These are phyloP conservation scores for Tethea ocularis DNA, from an alignment of 2,888 invertebrate species.

Conservation along the genomic window DNA sequence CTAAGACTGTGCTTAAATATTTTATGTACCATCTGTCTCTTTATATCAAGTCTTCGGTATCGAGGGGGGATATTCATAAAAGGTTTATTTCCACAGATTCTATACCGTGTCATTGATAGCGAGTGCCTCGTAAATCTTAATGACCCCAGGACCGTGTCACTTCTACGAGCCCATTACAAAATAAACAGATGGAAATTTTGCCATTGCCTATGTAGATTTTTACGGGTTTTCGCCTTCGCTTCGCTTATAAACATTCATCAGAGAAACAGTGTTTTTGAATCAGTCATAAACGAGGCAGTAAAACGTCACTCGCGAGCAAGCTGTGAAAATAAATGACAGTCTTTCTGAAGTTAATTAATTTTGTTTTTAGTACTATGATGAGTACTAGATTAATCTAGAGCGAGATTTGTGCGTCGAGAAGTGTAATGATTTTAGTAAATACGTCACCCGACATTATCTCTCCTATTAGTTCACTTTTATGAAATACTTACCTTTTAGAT, in stretches of 20 bases:
- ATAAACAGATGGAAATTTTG: conserved; percentile 34
- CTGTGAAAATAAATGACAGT: conserved; percentile 1
- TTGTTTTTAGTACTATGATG: too few species aligned
- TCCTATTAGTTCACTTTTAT: neutral
- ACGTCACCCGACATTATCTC: neutral
- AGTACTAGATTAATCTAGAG: neutral
- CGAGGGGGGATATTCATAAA: conserved; percentile 44
- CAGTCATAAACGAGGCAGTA: conserved; percentile 3
- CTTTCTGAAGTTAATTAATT: conserved; percentile 1
- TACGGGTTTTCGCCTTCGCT: conserved; percentile 5
- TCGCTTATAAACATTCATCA: conserved; percentile 4
- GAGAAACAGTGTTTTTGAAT: conserved; percentile 3
- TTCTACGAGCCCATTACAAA: conserved; percentile 19
- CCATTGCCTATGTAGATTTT: conserved; percentile 31
- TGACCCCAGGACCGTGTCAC: conserved; percentile 39
- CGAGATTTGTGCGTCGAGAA: neutral
- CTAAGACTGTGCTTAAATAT: conserved; percentile 21
- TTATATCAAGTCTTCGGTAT: conserved; percentile 35
- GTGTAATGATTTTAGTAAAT: neutral
- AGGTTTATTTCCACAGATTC: conserved; percentile 42
- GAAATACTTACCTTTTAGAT: neutral
- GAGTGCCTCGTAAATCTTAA: conserved; percentile 63
- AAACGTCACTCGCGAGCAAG: neutral
- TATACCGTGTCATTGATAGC: conserved; percentile 51
- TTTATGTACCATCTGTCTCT: conserved; percentile 34